phyloP scores from a whole-genome alignment of 2,113 vertebrate genomes.

The Sinocyclocheilus grahami region DNA sequence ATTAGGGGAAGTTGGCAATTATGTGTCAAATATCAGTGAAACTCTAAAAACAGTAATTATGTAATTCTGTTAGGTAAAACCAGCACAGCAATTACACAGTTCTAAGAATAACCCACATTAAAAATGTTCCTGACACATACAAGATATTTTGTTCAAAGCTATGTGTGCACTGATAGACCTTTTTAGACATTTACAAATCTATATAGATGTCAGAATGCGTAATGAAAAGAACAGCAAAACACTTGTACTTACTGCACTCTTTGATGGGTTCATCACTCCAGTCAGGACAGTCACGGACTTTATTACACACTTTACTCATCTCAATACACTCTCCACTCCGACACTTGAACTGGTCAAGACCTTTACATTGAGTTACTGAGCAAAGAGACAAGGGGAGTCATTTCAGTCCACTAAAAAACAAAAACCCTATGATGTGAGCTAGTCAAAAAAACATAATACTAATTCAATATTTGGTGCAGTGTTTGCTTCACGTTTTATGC shows the following conservation, averaged over 20 bases:
- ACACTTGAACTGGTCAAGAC: constrained; percentile 94
- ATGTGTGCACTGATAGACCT: not conserved
- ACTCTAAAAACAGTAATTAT: not conserved
- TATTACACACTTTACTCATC: constrained; percentile 91
- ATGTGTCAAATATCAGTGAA: not conserved
- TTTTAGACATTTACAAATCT: not conserved
- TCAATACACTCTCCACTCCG: constrained; percentile 95
- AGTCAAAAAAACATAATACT: not conserved
- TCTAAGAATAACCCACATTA: not conserved
- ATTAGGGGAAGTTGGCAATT: not conserved
- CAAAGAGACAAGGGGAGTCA: constrained; percentile 11
- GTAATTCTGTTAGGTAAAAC: not conserved
- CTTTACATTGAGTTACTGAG: constrained; percentile 88
- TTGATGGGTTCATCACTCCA: constrained; percentile 97
- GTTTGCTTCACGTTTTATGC: not conserved
- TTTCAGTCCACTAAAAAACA: not conserved
- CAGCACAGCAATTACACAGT: not conserved
- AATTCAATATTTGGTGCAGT: not conserved
- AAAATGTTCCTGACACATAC: too few species aligned
- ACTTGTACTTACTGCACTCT: constrained; percentile 89
- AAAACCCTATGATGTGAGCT: not conserved
- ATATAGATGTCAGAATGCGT: not conserved
- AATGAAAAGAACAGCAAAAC: not conserved
- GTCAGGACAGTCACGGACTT: constrained; percentile 90
- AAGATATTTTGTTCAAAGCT: not conserved